Evolutionary conservation across 2,888 invertebrate genomes (phyloP), one percentile per base, ranked within the genome.

Genomic region (Aleiodes leptofemur): DNA sequence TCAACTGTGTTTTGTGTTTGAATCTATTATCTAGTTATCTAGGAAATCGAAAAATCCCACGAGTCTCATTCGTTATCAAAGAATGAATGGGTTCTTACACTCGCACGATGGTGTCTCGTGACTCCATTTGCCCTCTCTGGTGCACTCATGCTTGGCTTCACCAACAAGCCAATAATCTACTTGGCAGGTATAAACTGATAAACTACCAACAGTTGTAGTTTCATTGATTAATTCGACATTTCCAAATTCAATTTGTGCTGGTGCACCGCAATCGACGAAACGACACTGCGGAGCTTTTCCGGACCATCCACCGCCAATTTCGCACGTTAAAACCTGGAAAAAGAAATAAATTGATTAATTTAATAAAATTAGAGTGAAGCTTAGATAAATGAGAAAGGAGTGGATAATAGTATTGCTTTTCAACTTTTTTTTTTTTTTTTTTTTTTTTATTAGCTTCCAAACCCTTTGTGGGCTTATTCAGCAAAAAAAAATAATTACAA

Each of bases 61-160:
- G 43, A 9, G 11, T 43, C 43, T 43, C 43, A 8, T 48, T 50
- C 43, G 43, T 48, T 50, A 72, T 57, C 74, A 78, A 23, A 23
- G 74, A 48, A 76, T 55, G n/a, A 48, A 64, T 50, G 7, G 64
- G 57, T 88, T 34, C 93, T 93, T 90, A 96, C 96, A 89, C 91
- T 96, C 95, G 88, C 97, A 97, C n/a, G 94, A 92, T 0, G 97
- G 96, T 68, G 95, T 94, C 84, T 95, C 94, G 55, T 95, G 94
- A 0, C 95, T 96, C 97, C 97, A 97, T 86, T 95, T 96, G 11
- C 96, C 97, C 79, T 96, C 96, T 75, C 94, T 92, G 50, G 94
- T 95, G 87, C 97, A 97, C 23, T 91, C 92, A 61, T 96, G 92
- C 23, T 91, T 91, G 11, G 91, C 90, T 61, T 94, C 93, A 1